Evolutionary conservation across 2,113 vertebrate genomes (phyloP), one percentile per base, ranked within the genome.

Genomic region (Coturnix japonica): DNA sequence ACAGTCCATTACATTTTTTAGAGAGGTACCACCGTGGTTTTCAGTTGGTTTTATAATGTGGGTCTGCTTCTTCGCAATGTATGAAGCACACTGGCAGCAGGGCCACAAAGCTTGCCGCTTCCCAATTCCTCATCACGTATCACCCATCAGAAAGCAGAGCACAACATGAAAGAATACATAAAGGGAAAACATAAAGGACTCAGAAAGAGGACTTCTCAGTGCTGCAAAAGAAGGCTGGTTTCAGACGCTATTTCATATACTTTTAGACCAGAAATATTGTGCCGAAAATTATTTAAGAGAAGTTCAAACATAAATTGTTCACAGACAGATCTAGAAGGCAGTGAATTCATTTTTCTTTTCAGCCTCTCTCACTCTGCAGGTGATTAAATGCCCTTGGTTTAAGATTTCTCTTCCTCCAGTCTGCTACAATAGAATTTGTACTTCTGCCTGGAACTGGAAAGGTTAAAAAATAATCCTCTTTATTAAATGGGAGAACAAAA

Each of bases 1-100:
- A 96, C 95, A 97, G 91, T 97, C 94, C 96, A 94, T 96, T 97
- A 97, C 57, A 46, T 97, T 96, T 98, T 97, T 96, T 93, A 97
- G 96, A 97, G 96, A 97, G 96, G 91, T 93, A 96, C 69, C 96
- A 97, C 94, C 17, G 44, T 93, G 90, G 85, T 77, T 97, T 97
- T 97, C 43, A 15, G 78, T 92, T 75, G 95, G 87, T 82, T 96
- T 97, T 96, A 96, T 65, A 88, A 94, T 87, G 89, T 85, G 74
- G 86, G 60, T 90, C 95, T 96, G 90, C 84, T 86, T 77, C 95
- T 81, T 89, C 84, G 91, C 94, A 95, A 95, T 19, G 65, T 74
- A 81, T 5, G 85, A 96, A 95, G 94, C 85, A 95, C 72, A 61
- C 83, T 22, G 67, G 66, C 75, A 94, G 91, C 0, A 28, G 80